phyloP scores from a whole-genome alignment of 1,140 invertebrate genomes.

The Aleiodes sp. region DNA sequence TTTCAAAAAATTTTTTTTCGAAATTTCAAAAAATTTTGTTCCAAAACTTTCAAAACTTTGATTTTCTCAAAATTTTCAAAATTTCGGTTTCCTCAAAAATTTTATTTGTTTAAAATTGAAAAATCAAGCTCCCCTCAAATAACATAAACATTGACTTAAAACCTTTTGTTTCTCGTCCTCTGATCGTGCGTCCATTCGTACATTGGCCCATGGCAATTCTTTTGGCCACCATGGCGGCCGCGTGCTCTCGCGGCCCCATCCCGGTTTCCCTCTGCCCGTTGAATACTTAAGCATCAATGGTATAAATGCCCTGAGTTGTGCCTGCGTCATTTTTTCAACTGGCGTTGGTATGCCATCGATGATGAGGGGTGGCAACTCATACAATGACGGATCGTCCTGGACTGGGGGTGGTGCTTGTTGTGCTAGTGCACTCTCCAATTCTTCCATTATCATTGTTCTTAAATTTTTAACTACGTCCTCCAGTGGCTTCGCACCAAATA shows the following conservation, averaged over 20 bases:
- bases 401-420: constrained; percentile 93
- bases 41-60: too few species aligned
- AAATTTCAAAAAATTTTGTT: too few species aligned
- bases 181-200: constrained; percentile 94
- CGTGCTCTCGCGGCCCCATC: constrained; percentile 96
- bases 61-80: too few species aligned
- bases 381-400: constrained; percentile 90
- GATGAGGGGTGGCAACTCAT: constrained; percentile 94
- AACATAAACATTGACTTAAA: constrained; percentile 11
- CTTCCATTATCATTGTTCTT: constrained; percentile 91
- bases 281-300: constrained; percentile 98
- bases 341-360: constrained; percentile 98
- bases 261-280: constrained; percentile 94
- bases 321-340: constrained; percentile 99
- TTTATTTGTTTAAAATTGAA: not conserved
- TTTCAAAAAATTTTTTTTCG: too few species aligned
- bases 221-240: constrained; percentile 97
- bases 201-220: constrained; percentile 97
- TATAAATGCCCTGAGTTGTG: constrained; percentile 95
- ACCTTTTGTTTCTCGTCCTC: constrained; percentile 97
- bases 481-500: constrained; percentile 95
- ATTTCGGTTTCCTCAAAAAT: too few species aligned
- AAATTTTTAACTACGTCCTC: constrained; percentile 96
- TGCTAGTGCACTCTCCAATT: constrained; percentile 90
- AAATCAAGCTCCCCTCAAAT: not conserved